Percentiles rank a stretch among this genome's conserved stretches.
These are phyloP conservation scores for Steromphala cineraria DNA, from an alignment of 2,888 invertebrate species.

Conservation along the genomic window DNA sequence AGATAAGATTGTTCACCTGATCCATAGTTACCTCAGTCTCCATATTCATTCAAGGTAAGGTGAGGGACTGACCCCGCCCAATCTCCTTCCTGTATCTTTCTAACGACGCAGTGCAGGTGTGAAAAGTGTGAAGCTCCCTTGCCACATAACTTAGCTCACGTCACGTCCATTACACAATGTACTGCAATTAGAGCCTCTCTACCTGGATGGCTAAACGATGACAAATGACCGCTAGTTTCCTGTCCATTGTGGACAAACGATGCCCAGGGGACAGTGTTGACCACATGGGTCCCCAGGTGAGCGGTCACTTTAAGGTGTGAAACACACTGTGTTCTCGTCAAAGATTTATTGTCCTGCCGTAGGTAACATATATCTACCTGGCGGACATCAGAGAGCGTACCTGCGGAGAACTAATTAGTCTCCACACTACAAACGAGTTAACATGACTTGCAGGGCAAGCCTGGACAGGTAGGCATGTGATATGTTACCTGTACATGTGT, in stretches of 20 bases:
- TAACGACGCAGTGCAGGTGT: too few relatives aligned
- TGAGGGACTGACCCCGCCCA: too few relatives aligned
- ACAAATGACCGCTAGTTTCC: too few relatives aligned
- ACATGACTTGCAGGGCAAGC: neutral
- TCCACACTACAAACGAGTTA: neutral
- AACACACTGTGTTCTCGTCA: neutral
- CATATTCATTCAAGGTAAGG: too few relatives aligned
- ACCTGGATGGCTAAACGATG: too few relatives aligned
- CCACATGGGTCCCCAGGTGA: neutral
- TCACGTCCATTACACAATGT: too few relatives aligned
- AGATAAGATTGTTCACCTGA: too few relatives aligned
- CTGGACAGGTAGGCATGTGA: neutral
- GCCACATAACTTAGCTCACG: too few relatives aligned
- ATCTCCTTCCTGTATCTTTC: too few relatives aligned
- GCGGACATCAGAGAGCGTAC: neutral
- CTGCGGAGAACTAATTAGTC: neutral
- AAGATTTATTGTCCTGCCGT: neutral
- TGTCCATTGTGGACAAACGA: neutral
- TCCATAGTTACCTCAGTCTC: too few relatives aligned
- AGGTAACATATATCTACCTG: neutral
- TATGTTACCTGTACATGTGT: conserved; percentile 2
- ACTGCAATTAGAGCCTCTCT: too few relatives aligned
- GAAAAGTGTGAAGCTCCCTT: too few relatives aligned
- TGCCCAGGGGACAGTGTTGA: neutral
- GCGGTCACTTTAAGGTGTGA: neutral